Evolutionary conservation across 1,140 invertebrate species (phyloP), one percentile per base, ranked within the genome.

Genomic region (Zelostemma sp.): DNA sequence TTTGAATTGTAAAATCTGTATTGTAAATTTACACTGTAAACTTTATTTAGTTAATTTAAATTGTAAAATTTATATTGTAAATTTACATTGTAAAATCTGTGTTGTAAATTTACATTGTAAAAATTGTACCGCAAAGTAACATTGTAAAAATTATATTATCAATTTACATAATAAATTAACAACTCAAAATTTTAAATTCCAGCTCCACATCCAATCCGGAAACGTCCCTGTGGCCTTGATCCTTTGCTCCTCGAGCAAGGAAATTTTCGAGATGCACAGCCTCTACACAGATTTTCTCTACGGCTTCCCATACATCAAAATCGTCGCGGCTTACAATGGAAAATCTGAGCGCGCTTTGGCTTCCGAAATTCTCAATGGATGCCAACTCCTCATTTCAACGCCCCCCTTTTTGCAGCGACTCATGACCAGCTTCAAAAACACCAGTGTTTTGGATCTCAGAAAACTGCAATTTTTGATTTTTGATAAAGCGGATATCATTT

Each of bases 351-450:
- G 58, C 70, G 54, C 63, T 9, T 0, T 85, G 47, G 60, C 67
- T 28, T 58, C 75, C 16, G 55, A 73, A 61, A 74, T 86, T 12
- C 79, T 58, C 5, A 85, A 77, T 49, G 84, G 84, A 12, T 86
- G 85, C 63, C 80, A 85, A 49, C 74, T 86, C 45, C 63, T 86
- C 1, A 60, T 86, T n/a, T 68, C 82, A 4, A 86, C 85, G 5
- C 82, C 84, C 38, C 54, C 71, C 21, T 84, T 73, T 57, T 67
- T 86, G 21, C 11, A 41, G 1, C 66, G 80, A 59, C 76, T 81
- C 5, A 54, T 84, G 14, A 45, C 64, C 16, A 60, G 66, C 12
- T 74, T 74, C 21, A 57, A 63, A 47, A 57, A 69, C 35, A 47
- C 74, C 14, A 49, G 51, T 5, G 19, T 73, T 4, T 31, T 85